Conservation (phyloP, 2,888 invertebrate genomes). For the Orthosia gracilis region DNA sequence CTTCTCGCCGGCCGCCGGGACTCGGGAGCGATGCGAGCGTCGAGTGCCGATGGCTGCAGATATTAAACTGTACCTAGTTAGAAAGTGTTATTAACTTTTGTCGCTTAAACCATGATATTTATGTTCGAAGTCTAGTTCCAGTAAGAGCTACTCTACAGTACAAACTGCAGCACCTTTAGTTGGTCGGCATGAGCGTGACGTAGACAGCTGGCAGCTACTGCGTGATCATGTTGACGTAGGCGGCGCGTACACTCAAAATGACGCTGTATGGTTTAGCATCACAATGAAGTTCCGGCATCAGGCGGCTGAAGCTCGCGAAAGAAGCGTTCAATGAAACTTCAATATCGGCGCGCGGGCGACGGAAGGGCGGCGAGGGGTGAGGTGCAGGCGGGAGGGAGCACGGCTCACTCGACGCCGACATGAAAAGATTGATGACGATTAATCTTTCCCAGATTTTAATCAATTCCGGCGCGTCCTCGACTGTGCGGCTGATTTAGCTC, state of each 20-base stretch:
- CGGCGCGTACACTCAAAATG: constrained; percentile 10
- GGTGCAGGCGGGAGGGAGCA: not conserved
- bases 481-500: constrained; percentile 33
- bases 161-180: not conserved
- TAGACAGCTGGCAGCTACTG: not conserved
- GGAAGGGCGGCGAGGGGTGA: not conserved
- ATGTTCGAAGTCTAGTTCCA: too few species aligned
- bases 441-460: constrained; percentile 68
- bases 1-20: not conserved
- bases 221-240: not conserved
- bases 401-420: constrained; percentile 49
- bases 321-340: constrained; percentile 62
- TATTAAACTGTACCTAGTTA: not conserved
- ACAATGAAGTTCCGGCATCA: constrained; percentile 52
- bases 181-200: not conserved
- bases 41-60: too few species aligned
- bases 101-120: not conserved
- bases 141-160: not conserved
- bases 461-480: constrained; percentile 57
- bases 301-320: constrained; percentile 40
- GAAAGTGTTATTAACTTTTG: not conserved
- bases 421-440: constrained; percentile 69
- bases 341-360: constrained; percentile 44
- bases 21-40: not conserved
- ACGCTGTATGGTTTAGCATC: constrained; percentile 53